phyloP scores from a whole-genome alignment of 2,113 vertebrate species.

The Cacatua alba region DNA sequence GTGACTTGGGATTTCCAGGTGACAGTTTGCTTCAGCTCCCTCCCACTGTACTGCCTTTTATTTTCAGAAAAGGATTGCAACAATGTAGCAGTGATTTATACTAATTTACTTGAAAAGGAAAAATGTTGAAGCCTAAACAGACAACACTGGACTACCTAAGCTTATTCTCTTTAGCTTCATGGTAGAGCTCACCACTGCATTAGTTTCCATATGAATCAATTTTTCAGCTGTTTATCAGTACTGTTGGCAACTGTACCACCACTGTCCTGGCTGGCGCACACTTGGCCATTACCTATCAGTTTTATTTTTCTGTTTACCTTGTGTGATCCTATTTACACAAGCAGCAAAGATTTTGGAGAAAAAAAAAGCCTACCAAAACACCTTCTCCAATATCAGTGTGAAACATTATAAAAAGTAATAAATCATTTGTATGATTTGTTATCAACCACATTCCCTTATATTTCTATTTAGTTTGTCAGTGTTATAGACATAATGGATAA shows the following conservation, averaged over 20 bases:
- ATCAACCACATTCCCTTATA: background rate
- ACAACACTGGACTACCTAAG: background rate
- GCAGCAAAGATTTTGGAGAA: rapidly evolving
- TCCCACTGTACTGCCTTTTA: background rate
- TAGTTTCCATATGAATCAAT: background rate
- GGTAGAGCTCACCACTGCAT: background rate
- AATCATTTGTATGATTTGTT: background rate
- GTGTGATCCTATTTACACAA: background rate
- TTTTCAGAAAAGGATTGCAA: background rate
- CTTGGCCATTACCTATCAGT: background rate
- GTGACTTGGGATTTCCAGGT: background rate
- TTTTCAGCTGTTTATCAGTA: background rate
- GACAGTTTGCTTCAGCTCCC: background rate
- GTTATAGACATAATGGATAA: background rate
- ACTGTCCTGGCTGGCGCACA: background rate
- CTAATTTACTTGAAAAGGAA: background rate
- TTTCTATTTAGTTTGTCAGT: background rate
- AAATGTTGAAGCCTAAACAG: background rate
- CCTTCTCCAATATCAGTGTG: background rate
- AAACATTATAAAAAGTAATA: background rate
- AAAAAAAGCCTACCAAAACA: background rate
- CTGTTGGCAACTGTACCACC: background rate
- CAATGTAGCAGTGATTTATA: background rate
- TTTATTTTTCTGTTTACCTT: background rate
- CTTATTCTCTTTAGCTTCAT: background rate